Evolutionary conservation across 2,113 vertebrate genomes (phyloP).

Genomic region (Sigmodon hispidus): DNA sequence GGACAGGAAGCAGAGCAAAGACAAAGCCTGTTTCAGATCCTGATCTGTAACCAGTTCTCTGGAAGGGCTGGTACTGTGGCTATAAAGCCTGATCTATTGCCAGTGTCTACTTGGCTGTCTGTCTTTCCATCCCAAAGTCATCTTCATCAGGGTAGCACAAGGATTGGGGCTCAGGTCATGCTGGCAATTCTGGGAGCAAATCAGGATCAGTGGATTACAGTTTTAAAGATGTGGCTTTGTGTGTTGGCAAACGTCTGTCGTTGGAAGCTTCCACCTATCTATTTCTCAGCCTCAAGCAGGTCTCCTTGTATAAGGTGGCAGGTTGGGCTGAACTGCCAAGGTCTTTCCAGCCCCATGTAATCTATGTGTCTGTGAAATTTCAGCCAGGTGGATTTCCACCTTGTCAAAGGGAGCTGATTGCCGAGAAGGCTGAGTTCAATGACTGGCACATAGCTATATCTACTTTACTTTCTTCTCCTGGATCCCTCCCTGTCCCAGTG

Average conservation of each 20-base stretch:
- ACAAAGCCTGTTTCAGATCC: neutral
- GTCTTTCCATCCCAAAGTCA: neutral
- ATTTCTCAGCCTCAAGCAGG: neutral
- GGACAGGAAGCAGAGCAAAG: neutral
- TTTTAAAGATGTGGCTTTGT: neutral
- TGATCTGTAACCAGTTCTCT: neutral
- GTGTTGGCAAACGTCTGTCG: neutral
- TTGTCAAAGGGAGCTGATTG: constrained; percentile 22
- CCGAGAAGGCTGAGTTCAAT: constrained; percentile 19
- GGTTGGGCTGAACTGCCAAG: neutral
- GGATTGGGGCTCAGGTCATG: neutral
- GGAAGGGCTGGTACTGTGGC: neutral
- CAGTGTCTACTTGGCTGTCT: neutral
- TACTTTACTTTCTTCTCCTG: constrained; percentile 24
- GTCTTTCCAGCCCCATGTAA: neutral
- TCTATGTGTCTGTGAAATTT: neutral
- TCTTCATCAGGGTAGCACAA: neutral
- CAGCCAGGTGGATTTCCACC: neutral
- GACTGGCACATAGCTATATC: neutral
- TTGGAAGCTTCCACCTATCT: neutral
- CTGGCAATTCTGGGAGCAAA: neutral
- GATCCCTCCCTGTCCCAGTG: neutral
- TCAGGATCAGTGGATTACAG: neutral
- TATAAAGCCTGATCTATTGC: neutral
- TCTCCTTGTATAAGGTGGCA: neutral